Percentiles rank a stretch among this genome's conserved stretches.
phyloP scores from a whole-genome alignment of 2,888 invertebrate genomes.

The Aethes cnicana region DNA sequence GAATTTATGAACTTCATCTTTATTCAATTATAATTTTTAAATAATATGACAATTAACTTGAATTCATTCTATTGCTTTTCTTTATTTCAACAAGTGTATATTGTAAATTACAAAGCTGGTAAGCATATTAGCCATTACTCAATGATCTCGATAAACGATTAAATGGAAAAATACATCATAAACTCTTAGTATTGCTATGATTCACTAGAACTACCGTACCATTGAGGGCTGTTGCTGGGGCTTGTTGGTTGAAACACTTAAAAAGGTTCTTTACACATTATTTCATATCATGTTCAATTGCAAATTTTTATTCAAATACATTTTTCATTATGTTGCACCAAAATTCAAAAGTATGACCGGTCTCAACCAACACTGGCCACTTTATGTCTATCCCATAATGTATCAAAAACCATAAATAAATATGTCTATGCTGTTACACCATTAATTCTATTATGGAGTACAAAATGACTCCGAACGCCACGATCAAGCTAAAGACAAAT shows the following conservation, averaged over 20 bases:
- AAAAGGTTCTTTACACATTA: too few species aligned
- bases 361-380: constrained; percentile 14
- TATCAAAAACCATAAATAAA: constrained; percentile 38
- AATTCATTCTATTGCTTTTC: constrained; percentile 29
- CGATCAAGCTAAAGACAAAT: background rate
- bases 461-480: too few species aligned
- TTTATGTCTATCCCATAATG: constrained; percentile 26
- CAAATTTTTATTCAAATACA: too few species aligned
- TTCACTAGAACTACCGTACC: constrained; percentile 13
- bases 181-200: constrained; percentile 19
- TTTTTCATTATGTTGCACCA: background rate
- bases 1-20: constrained; percentile 18
- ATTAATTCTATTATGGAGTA: constrained; percentile 20
- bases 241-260: constrained; percentile 9
- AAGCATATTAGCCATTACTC: constrained; percentile 22
- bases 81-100: constrained; percentile 30
- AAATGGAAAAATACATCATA: constrained; percentile 25
- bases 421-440: constrained; percentile 28
- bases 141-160: constrained; percentile 17
- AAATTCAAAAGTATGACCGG: background rate
- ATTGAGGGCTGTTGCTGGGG: constrained; percentile 1
- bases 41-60: constrained; percentile 27
- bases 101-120: constrained; percentile 26
- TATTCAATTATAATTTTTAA: constrained; percentile 31
- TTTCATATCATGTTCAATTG: too few species aligned